Base-by-base conservation (phyloP, 1,140 invertebrate species). In the Linepithema humile region DNA sequence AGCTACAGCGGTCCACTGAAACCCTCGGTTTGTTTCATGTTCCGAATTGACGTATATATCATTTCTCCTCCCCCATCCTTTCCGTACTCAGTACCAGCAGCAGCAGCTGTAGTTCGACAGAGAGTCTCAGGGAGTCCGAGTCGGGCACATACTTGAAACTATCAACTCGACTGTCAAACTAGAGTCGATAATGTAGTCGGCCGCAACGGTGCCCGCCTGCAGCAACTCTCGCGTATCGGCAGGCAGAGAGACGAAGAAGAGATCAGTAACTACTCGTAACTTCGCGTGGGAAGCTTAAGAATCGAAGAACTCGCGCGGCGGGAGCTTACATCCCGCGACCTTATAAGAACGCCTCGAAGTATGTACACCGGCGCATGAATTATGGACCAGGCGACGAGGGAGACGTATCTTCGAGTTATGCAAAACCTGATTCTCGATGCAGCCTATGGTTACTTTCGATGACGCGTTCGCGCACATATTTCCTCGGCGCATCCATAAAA, bases 151-250 rank as follows among this genome's bases (percentile, higher is more conserved):
- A 78, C 73, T 83, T 57, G 82, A 65, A 83, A 83, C 82, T 83
- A 83, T 83, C 82, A 65, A 60, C 29, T 35, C 73, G 53, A 83
- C 82, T 78, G 82, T 83, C 82, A 78, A 83, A 78, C 82, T 65
- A 17, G 45, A 78, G 62, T 78, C 53, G 43, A 65, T 78, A 83
- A 78, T 78, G 73, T 83, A 83, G 82, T 83, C 72, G 45, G 45
- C 57, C 72, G 38, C 53, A 55, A 72, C 26, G 48, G 55, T 45
- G n/a, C n/a, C 35, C 17, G 35, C 32, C 12, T 3, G 38, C 29
- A 20, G 80, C 32, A 64, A 50, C 23, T 62, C 64, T 29, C 12
- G 43, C 17, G 6, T 29, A 12, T n/a, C 5, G 57, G n/a, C 5
- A 40, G 32, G 12, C 45, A 62, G 50, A 73, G 50, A 53, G 45